Base-by-base conservation (phyloP, 2,797 vertebrate species). In the Melanotaenia pygmaea region DNA sequence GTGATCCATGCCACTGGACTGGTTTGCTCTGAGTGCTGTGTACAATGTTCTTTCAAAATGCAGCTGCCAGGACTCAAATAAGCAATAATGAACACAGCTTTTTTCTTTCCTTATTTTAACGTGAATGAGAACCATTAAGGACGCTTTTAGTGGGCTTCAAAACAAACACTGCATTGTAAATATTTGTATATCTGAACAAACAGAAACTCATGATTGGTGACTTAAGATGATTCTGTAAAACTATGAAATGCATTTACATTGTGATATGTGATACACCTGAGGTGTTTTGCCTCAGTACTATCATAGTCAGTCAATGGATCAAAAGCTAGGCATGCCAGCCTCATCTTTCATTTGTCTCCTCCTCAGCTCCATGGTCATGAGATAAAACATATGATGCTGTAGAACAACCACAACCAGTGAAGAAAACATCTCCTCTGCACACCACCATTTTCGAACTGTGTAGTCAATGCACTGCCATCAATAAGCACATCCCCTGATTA, bases 401-500 rank as follows among this genome's bases (percentile, higher is more conserved):
- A 79, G 54, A 86, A 74, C 70, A 76, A 57, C 74, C 51, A 54
- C 60, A 72, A 72, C 69, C 71, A 75, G 14, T 16, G 37, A 40
- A 79, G 72, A 40, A 60, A 81, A 76, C 30, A 57, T 69, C 66
- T 79, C 63, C 47, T 37, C 20, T 43, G 72, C 68, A 83, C 72
- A 40, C 32, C 18, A 59, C 77, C 54, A 67, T 88, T 90, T 83
- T 81, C 86, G 4, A 30, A 86, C 74, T 84, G 76, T 77, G 58
- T 73, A 68, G 82, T 87, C 86, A 85, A 70, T 86, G 80, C 63
- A 4, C 67, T 43, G 67, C 73, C 82, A 76, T 93, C 89, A 86
- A 92, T 93, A 90, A 90, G 87, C 87, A 89, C 92, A 92, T 92
- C 91, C 90, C 91, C 90, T 93, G 93, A 93, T 94, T 92, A 93